Evolutionary conservation across 2,797 vertebrate genomes (phyloP), one percentile per base, ranked within the genome.

Genomic region (Scarus forsteni): DNA sequence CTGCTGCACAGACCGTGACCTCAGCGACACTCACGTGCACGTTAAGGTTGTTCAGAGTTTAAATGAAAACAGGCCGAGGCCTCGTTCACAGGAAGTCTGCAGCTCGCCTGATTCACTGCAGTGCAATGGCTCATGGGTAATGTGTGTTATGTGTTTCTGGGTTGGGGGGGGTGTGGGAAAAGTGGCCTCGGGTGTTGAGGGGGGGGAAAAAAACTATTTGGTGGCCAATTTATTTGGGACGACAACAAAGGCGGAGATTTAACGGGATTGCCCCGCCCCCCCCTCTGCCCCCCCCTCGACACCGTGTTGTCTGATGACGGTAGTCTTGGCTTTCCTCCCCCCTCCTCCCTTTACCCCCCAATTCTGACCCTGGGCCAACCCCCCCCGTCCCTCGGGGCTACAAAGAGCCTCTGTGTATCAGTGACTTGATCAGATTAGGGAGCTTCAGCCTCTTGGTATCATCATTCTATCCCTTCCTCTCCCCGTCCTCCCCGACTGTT

Each of bases 361-460:
- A 38, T 56, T 36, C 63, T 42, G 14, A 48, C 50, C 60, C 66
- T 46, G 48, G 65, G 53, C 69, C 38, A 65, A 49, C 46, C 10
- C 48, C 61, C 51, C 44, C 51, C 12, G 11, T 6, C 5, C 48
- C 48, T 10, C 5, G 5, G 2, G 5, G 52, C 45, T 84, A 86
- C 88, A 89, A 84, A 80, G 81, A 59, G 63, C 40, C 63, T 86
- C 71, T 85, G 84, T 87, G 80, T 88, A 84, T 90, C 79, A 76
- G 44, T 68, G 63, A 78, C 79, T 86, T 75, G 73, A 88, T 89
- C 85, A 87, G 86, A 90, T 91, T 89, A 87, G 74, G 70, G 67
- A 73, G 70, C 69, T 53, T 77, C 65, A 75, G 77, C 70, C 77
- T 80, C 77, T 80, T 73, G 63, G 71, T 75, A 77, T 77, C 75